Evolutionary conservation across 30 jellyfish, hydroid and myxozoan genomes (phyloP).

Genomic region (Phacellophora camtschatica): DNA sequence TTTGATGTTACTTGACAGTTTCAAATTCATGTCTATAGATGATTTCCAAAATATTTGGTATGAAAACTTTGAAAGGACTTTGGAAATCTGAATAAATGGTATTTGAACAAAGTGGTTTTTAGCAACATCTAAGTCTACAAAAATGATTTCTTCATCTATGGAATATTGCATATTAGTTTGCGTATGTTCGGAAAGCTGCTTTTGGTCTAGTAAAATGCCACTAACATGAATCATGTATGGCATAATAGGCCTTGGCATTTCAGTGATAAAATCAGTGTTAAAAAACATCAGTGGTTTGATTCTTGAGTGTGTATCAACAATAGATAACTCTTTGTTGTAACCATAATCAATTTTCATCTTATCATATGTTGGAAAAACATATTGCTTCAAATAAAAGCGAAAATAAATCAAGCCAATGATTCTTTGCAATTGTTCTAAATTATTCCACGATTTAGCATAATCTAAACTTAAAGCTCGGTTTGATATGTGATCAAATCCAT

Average conservation of each 20-base stretch:
- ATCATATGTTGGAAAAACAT: conserved; percentile 12
- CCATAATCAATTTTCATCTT: neutral
- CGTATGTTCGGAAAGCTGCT: neutral
- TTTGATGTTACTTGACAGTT: neutral
- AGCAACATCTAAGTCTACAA: conserved; percentile 1
- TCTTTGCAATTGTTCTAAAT: neutral
- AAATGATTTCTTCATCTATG: conserved; percentile 8
- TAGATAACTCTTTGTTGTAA: conserved; percentile 1
- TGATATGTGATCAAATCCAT: neutral
- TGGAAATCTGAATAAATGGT: neutral
- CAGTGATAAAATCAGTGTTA: conserved; percentile 37
- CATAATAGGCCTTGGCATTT: conserved; percentile 47
- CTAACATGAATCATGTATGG: conserved; percentile 57
- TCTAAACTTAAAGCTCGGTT: neutral
- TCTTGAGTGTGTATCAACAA: conserved; percentile 32
- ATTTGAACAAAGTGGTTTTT: neutral
- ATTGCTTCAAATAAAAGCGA: neutral
- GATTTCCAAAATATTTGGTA: conserved; percentile 11
- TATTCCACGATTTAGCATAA: neutral
- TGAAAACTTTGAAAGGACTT: neutral
- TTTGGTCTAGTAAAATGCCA: conserved; percentile 11
- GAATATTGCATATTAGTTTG: conserved; percentile 10
- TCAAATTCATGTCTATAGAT: neutral
- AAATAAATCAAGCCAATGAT: neutral
- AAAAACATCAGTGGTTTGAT: conserved; percentile 36